These are phyloP conservation scores for Ganaspis sp. DNA, from an alignment of 1,140 invertebrate species.

Conservation along the genomic window DNA sequence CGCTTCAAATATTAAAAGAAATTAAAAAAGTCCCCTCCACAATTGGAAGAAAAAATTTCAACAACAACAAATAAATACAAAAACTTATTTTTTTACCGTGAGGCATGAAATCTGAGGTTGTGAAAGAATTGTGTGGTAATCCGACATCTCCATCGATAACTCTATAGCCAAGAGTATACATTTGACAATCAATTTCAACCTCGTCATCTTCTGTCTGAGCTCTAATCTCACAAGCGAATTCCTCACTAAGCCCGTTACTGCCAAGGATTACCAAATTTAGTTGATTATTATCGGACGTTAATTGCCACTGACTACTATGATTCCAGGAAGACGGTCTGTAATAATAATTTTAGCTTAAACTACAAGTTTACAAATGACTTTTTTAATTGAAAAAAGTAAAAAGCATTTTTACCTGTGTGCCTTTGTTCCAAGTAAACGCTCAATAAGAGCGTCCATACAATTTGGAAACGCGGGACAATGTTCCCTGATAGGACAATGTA, in stretches of 20 bases:
- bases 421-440: slow-evolving; percentile 84
- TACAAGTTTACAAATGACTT: background rate
- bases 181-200: slow-evolving; percentile 88
- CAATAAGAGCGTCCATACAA: slow-evolving; percentile 92
- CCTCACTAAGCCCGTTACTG: slow-evolving; percentile 85
- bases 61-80: too few species aligned
- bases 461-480: slow-evolving; percentile 94
- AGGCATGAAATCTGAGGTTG: slow-evolving; percentile 85
- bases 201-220: slow-evolving; percentile 88
- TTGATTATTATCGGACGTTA: slow-evolving; percentile 83
- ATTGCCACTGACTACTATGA: slow-evolving; percentile 82
- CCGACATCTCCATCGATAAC: slow-evolving; percentile 91
- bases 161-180: slow-evolving; percentile 87
- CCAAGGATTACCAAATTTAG: slow-evolving; percentile 87
- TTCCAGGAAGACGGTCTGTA: slow-evolving; percentile 82
- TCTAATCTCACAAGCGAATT: slow-evolving; percentile 87
- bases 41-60: too few species aligned
- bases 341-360: slow-evolving; percentile 37
- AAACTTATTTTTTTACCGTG: slow-evolving; percentile 77
- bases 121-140: slow-evolving; percentile 86
- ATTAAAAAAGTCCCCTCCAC: too few species aligned
- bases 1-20: background rate
- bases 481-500: slow-evolving; percentile 95
- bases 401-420: slow-evolving; percentile 78
- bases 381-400: background rate